Evolutionary conservation across 2,113 vertebrate species (phyloP).

Genomic region (Pluvialis apricaria): DNA sequence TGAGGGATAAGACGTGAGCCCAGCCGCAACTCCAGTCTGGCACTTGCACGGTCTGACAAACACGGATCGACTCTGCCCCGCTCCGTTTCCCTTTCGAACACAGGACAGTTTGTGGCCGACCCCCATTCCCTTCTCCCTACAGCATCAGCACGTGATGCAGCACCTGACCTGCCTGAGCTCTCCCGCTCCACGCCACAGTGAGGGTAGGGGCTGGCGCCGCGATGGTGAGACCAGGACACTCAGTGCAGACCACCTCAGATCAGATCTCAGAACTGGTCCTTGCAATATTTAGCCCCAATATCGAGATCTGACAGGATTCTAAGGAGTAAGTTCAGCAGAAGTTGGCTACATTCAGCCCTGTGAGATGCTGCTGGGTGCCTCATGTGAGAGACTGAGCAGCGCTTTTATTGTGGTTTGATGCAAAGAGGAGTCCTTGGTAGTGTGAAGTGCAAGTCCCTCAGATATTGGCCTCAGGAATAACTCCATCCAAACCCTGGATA

Average conservation of each 20-base stretch:
- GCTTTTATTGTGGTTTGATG: not conserved
- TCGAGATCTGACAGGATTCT: not conserved
- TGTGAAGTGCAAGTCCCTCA: not conserved
- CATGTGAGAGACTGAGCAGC: not conserved
- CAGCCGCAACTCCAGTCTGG: not conserved
- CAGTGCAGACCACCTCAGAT: no score
- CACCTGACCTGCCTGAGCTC: not conserved
- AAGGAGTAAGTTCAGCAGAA: not conserved
- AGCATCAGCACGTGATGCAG: not conserved
- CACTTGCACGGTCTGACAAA: not conserved
- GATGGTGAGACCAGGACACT: no score
- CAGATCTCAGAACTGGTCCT: not conserved
- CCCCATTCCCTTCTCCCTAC: not conserved
- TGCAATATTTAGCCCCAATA: not conserved
- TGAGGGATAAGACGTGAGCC: not conserved
- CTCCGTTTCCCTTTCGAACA: not conserved
- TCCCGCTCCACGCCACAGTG: fast-evolving
- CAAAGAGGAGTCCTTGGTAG: not conserved
- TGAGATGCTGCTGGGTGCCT: not conserved
- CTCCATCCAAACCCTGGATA: not conserved
- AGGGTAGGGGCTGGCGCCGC: fast-evolving
- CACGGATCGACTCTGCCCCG: fast-evolving
- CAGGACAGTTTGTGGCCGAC: not conserved
- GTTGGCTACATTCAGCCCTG: not conserved
- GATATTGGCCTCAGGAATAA: not conserved